A percentile compares a stretch with the other conserved stretches of the same genome.
These are phyloP conservation scores for Seriola quinqueradiata DNA, from an alignment of 2,113 vertebrate genomes.

Conservation along the genomic window DNA sequence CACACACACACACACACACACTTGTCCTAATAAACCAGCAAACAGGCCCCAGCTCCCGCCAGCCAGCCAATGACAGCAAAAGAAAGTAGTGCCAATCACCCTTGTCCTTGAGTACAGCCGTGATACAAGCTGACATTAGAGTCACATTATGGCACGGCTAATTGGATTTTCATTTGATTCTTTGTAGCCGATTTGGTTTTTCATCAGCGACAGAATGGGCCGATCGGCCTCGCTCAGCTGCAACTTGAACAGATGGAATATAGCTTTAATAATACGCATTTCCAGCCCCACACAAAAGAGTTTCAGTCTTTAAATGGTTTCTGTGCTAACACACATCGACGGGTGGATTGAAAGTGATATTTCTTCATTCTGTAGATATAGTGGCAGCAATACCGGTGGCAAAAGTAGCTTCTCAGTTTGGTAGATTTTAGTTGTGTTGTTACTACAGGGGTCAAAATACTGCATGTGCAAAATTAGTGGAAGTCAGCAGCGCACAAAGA, in stretches of 20 bases:
- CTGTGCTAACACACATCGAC: neutral
- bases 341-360: conserved; percentile 1
- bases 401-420: neutral
- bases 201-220: conserved; percentile 39
- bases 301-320: conserved; percentile 12
- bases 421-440: neutral
- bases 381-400: neutral
- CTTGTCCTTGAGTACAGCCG: conserved; percentile 43
- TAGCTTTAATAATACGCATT: conserved; percentile 40
- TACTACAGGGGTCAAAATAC: neutral
- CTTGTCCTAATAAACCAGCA: conserved; percentile 66
- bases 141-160: conserved; percentile 48
- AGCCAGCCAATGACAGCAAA: conserved; percentile 28
- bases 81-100: conserved; percentile 35
- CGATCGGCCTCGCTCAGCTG: conserved; percentile 20
- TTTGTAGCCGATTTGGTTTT: conserved; percentile 49
- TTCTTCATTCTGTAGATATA: conserved; percentile 3
- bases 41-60: conserved; percentile 33
- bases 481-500: neutral
- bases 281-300: conserved; percentile 4
- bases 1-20: conserved; percentile 12
- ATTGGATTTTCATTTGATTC: conserved; percentile 66
- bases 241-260: conserved; percentile 52
- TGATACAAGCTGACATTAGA: conserved; percentile 27
- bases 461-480: neutral